These are phyloP conservation scores for Ifrita kowaldi DNA, from an alignment of 2,113 vertebrate species.

Conservation along the genomic window DNA sequence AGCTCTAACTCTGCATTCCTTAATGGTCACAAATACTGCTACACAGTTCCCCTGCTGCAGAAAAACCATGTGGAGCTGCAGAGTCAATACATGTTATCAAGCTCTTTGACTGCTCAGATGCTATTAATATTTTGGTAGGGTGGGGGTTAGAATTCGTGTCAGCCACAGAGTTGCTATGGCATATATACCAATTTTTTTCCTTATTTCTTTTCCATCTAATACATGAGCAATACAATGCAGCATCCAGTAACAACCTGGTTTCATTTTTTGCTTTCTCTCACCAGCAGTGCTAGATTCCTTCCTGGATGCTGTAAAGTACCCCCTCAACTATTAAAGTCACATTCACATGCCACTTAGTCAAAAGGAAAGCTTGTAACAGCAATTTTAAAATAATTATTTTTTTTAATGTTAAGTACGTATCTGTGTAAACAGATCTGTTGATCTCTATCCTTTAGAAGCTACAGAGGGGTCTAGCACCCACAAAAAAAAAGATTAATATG, in stretches of 20 bases:
- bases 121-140: conserved; percentile 45
- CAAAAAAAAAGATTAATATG: not conserved
- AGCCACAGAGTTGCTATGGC: not conserved
- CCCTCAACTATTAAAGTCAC: not conserved
- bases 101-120: not conserved
- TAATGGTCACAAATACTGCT: not conserved
- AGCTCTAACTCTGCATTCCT: not conserved
- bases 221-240: not conserved
- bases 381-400: not conserved
- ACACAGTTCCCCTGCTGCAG: not conserved
- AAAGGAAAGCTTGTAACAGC: not conserved
- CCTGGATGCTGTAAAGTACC: not conserved
- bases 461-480: not conserved
- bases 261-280: not conserved
- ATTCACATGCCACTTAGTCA: not conserved
- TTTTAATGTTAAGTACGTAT: not conserved
- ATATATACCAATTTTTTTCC: not conserved
- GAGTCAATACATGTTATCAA: conserved; percentile 33
- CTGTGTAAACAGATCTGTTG: not conserved
- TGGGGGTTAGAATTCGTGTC: not conserved
- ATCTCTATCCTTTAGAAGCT: not conserved
- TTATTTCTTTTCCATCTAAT: not conserved
- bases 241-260: not conserved
- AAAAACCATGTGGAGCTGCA: not conserved
- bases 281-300: not conserved